phyloP scores from a whole-genome alignment of 2,797 vertebrate genomes.

The Salmo trutta region DNA sequence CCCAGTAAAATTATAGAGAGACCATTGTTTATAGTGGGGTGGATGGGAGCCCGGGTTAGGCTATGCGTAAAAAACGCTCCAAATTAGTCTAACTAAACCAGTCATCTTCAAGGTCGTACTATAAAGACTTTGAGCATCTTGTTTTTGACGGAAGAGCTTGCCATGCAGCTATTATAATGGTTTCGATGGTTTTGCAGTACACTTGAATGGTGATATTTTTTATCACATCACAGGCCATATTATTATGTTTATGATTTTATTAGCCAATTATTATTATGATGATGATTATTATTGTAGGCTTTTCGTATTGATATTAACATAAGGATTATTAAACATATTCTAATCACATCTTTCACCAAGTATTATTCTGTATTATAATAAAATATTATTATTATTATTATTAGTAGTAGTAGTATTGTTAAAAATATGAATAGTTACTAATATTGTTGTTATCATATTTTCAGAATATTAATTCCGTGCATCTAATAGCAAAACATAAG shows the following conservation, averaged over 20 bases:
- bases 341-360: no score
- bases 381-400: not conserved
- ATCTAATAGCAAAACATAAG: not conserved
- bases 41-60: not conserved
- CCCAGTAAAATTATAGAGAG: constrained; percentile 19
- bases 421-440: not conserved
- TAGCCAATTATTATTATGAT: not conserved
- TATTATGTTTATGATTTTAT: not conserved
- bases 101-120: not conserved
- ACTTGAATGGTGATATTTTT: not conserved
- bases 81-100: not conserved
- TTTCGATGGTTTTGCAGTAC: not conserved
- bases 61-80: not conserved
- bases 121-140: not conserved
- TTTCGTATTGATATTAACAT: not conserved
- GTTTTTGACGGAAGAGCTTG: not conserved
- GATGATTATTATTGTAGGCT: not conserved
- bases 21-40: constrained; percentile 6
- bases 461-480: not conserved
- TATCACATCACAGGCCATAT: not conserved
- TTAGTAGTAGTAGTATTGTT: not conserved
- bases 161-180: not conserved
- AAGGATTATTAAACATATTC: no score
- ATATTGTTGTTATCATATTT: not conserved
- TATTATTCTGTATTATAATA: no score